A percentile compares a stretch with the other conserved stretches of the same genome.
phyloP scores from a whole-genome alignment of 1,140 invertebrate species.

The Brachionus rotundiformis region DNA sequence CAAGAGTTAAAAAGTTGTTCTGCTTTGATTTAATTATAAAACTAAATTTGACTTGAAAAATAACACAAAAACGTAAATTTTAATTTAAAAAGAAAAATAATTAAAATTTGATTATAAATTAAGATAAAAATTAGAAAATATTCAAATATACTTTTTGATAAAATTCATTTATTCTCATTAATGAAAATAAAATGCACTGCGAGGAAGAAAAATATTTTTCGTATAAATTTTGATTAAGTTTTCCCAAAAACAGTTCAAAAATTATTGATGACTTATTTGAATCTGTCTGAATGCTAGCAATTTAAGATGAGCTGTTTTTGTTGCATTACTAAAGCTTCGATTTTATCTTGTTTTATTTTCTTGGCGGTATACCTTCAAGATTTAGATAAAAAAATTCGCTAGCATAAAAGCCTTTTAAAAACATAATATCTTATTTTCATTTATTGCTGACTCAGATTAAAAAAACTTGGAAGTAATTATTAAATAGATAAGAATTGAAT shows the following conservation, averaged over 20 bases:
- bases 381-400: neutral
- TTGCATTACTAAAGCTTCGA: neutral
- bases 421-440: neutral
- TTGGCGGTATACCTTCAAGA: neutral
- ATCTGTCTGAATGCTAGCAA: neutral
- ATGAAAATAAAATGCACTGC: neutral
- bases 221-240: neutral
- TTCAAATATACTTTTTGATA: neutral
- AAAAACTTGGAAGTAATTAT: neutral
- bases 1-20: neutral
- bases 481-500: neutral
- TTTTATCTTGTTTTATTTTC: neutral
- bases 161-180: neutral
- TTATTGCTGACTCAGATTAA: neutral
- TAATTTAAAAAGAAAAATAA: neutral
- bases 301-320: neutral
- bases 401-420: no score
- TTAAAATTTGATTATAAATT: slow-evolving; percentile 20
- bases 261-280: neutral
- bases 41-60: neutral
- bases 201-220: neutral
- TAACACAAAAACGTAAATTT: neutral
- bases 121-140: neutral
- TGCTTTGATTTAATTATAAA: slow-evolving; percentile 4
- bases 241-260: neutral